Evolutionary conservation across 1,140 invertebrate species (phyloP), one percentile per base, ranked within the genome.

Genomic region (Drosophila eugracilis): DNA sequence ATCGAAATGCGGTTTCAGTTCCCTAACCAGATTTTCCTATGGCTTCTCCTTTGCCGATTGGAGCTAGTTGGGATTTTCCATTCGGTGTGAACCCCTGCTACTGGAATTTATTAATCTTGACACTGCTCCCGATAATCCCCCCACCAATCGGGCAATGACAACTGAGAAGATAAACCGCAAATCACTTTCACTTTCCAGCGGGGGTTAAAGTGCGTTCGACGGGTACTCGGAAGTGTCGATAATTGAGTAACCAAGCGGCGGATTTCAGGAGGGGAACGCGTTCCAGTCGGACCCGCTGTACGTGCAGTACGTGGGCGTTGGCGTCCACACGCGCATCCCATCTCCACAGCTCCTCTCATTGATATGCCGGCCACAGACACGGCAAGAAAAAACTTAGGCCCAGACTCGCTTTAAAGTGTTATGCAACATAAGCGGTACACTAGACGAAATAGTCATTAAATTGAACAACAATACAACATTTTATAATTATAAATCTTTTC

Each of bases 221-320:
- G 53, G 54, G 28, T 37, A 59, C 36, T 86, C 69, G 77, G 83
- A 88, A 88, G 83, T 80, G 59, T 42, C 74, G 59, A 52, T 80
- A 85, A 85, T 85, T 86, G 66, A 85, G 78, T 76, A 79, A 74
- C 53, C 50, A 71, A 54, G n/a, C 28, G n/a, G 15, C 50, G 37
- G 50, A 48, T 30, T 32, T 52, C 62, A 32, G 58, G 37, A 15
- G 32, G 45, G 45, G 45, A 50, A 10, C 10, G 45, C 21, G 7
- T 34, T 22, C 19, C 19, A 22, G 26, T 36, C 48, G 34, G 39
- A 60, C 21, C 22, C 26, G n/a, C 30, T 22, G 60, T 66, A 67
- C 63, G 63, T 67, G 63, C 45, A 34, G 47, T 67, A 73, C 70
- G 70, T 74, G 70, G 70, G 70, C 57, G 70, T 73, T 45, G 70